Evolutionary conservation across 2,113 vertebrate genomes (phyloP).

Genomic region (Apaloderma vittatum): DNA sequence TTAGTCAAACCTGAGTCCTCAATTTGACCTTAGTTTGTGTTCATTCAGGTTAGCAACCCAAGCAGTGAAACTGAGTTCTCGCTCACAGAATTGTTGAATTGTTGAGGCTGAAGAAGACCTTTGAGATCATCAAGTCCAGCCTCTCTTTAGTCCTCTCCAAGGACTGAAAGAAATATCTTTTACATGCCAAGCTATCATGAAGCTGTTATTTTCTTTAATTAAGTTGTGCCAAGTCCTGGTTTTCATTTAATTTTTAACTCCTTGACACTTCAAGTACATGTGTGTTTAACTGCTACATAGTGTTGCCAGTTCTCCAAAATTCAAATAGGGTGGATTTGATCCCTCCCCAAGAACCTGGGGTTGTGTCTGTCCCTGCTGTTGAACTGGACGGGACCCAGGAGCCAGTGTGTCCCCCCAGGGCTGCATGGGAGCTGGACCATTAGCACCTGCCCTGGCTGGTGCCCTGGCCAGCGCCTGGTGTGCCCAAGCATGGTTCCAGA

Average conservation of each 20-base stretch:
- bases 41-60: background rate
- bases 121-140: too few relatives aligned
- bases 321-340: background rate
- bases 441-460: background rate
- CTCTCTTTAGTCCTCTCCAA: background rate
- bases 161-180: background rate
- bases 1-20: background rate
- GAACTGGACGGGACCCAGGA: background rate
- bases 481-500: rapidly evolving
- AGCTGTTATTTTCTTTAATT: background rate
- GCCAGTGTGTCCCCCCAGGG: rapidly evolving
- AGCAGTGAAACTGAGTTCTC: background rate
- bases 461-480: background rate
- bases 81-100: background rate
- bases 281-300: background rate
- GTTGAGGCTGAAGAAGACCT: too few relatives aligned
- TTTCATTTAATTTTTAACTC: conserved; percentile 14
- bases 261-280: background rate
- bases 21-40: background rate
- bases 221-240: background rate
- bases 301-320: background rate
- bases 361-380: background rate
- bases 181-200: background rate
- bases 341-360: background rate
- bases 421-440: background rate